Evolutionary conservation across 2,888 invertebrate genomes (phyloP), one percentile per base, ranked within the genome.

Genomic region (Rhingia campestris): DNA sequence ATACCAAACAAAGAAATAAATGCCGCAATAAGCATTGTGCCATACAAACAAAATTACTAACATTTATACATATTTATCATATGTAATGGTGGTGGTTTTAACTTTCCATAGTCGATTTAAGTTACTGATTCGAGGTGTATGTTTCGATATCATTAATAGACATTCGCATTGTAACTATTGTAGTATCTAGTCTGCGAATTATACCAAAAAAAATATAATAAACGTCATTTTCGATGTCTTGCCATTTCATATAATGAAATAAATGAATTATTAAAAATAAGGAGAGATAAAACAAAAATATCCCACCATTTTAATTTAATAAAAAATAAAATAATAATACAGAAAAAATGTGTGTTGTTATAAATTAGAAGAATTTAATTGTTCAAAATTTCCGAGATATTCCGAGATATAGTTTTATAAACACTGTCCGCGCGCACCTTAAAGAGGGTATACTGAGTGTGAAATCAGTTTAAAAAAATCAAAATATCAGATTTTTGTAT

Each of bases 91-190:
- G 79, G 70, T 80, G 84, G 84, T 59, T 9, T 53, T 56, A 66
- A 2, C 64, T 82, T 77, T 72, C 79, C 82, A 79, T 79, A 79
- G 47, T 74, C 63, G 35, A 58, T 47, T 53, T 74, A 67, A 73
- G 67, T 14, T n/a, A 47, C 63, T 33, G 54, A 22, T 49, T 67
- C 35, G 61, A 59, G 49, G 33, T 51, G 2, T 33, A n/a, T 14
- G 32, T 5, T 67, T 47, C 5, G 47, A 63, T 70, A 4, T 6
- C 10, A 33, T 35, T 10, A n/a, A 22, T 22, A n/a, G n/a, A n/a
- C n/a, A 12, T 7, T 32, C 39, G 22, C 22, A 22, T 47, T 32
- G 12, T 12, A 12, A 35, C 37, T 37, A 58, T 59, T 75, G 37
- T 30, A 66, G 58, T 72, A 4, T 70, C 75, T 70, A 81, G 76